These are phyloP conservation scores for Vanessa atalanta DNA, from an alignment of 1,140 invertebrate species.

Conservation along the genomic window DNA sequence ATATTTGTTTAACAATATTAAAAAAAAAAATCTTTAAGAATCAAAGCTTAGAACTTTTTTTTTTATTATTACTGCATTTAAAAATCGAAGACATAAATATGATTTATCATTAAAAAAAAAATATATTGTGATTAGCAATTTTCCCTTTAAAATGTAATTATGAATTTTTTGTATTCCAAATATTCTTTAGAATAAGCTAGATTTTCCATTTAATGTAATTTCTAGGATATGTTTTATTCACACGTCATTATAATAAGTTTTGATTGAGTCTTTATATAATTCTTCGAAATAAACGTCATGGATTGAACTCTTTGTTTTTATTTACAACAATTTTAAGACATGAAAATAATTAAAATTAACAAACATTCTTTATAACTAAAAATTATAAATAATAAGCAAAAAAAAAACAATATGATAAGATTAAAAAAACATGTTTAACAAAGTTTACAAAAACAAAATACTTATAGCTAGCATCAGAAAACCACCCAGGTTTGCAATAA, in stretches of 20 bases:
- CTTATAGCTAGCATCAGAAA: too few relatives aligned
- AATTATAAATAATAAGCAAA: too few relatives aligned
- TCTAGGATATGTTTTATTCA: constrained; percentile 51
- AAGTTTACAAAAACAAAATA: too few relatives aligned
- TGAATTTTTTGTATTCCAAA: constrained; percentile 48
- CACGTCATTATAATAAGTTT: constrained; percentile 48
- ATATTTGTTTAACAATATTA: constrained; percentile 7
- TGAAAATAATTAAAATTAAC: neutral
- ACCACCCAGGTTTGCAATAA: too few relatives aligned
- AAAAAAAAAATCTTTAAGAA: neutral
- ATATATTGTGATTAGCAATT: constrained; percentile 7
- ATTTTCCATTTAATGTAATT: constrained; percentile 40
- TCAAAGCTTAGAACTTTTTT: neutral
- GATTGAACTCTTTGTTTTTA: neutral
- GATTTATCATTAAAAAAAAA: neutral
- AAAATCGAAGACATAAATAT: neutral
- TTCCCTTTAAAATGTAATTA: constrained; percentile 11
- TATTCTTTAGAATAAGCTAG: constrained; percentile 51
- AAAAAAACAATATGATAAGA: too few relatives aligned
- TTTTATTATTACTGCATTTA: neutral
- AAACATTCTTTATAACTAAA: too few relatives aligned
- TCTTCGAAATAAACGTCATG: constrained; percentile 14
- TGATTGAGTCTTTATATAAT: constrained; percentile 13
- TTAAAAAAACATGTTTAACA: neutral
- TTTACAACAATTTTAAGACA: neutral